These are phyloP conservation scores for Pempheris klunzingeri DNA, from an alignment of 2,797 vertebrate species.

Conservation along the genomic window DNA sequence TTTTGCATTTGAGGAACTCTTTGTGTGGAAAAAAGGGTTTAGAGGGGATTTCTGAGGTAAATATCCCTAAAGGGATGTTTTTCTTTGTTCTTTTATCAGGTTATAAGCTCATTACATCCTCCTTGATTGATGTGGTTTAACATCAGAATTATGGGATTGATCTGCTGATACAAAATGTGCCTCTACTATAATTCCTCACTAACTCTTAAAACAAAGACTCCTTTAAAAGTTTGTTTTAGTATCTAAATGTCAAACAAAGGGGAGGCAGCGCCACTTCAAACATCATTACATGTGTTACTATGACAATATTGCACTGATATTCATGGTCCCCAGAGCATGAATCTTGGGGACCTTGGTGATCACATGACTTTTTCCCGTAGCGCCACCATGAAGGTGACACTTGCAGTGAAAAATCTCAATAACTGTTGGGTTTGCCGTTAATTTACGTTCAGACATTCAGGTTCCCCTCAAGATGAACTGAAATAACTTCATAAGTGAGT, in stretches of 20 bases:
- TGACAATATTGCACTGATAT: neutral
- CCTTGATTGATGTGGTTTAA: neutral
- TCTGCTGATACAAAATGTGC: slow-evolving; percentile 1
- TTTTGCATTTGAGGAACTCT: neutral
- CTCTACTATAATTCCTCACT: neutral
- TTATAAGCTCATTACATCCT: neutral
- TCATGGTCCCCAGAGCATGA: neutral
- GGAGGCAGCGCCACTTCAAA: too few species aligned
- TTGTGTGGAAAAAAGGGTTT: neutral
- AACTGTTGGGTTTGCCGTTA: neutral
- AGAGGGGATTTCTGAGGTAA: neutral
- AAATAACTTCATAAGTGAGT: neutral
- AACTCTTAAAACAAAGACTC: neutral
- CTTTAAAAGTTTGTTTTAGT: neutral
- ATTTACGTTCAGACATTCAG: neutral
- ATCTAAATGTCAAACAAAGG: too few species aligned
- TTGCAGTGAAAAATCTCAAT: neutral
- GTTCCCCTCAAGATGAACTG: neutral
- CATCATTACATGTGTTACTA: neutral
- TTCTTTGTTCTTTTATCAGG: slow-evolving; percentile 10
- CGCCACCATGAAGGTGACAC: neutral
- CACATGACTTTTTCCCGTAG: neutral
- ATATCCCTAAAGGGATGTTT: neutral
- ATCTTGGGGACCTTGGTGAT: neutral
- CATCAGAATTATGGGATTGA: neutral